Percentiles rank a stretch among this genome's conserved stretches.
Evolutionary conservation across 2,888 invertebrate genomes (phyloP).

Genomic region (Chaitophorus viminalis): DNA sequence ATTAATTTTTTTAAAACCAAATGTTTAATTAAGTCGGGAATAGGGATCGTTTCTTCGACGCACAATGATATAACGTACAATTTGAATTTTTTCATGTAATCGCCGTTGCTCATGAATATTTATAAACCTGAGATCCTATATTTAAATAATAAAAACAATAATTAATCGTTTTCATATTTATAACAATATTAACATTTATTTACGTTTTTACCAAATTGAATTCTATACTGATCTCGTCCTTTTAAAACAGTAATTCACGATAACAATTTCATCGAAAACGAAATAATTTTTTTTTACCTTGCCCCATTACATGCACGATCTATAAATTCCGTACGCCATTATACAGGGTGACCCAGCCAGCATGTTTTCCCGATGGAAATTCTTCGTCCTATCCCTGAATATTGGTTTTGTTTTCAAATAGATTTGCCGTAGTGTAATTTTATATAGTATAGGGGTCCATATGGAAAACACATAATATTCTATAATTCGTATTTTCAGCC

Average conservation of each 20-base stretch:
- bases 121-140: constrained; percentile 1
- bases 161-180: background rate
- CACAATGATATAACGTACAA: constrained; percentile 1
- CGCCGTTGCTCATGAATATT: constrained; percentile 28
- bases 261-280: background rate
- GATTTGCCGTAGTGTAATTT: too few species aligned
- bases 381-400: too few species aligned
- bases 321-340: too few species aligned
- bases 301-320: too few species aligned
- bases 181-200: background rate
- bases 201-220: background rate
- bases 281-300: too few species aligned
- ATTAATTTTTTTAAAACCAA: constrained; percentile 34
- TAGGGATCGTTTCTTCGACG: constrained; percentile 11
- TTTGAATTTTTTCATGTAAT: constrained; percentile 15
- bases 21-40: constrained; percentile 19
- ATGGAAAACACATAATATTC: too few species aligned
- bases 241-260: background rate
- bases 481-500: too few species aligned
- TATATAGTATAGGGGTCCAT: too few species aligned
- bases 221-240: background rate
- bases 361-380: too few species aligned
- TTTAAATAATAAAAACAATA: constrained; percentile 2
- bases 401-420: too few species aligned
- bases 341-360: too few species aligned